Percentiles rank a stretch among this genome's conserved stretches.
phyloP scores from a whole-genome alignment of 2,797 vertebrate genomes.

The Synanceia verrucosa region DNA sequence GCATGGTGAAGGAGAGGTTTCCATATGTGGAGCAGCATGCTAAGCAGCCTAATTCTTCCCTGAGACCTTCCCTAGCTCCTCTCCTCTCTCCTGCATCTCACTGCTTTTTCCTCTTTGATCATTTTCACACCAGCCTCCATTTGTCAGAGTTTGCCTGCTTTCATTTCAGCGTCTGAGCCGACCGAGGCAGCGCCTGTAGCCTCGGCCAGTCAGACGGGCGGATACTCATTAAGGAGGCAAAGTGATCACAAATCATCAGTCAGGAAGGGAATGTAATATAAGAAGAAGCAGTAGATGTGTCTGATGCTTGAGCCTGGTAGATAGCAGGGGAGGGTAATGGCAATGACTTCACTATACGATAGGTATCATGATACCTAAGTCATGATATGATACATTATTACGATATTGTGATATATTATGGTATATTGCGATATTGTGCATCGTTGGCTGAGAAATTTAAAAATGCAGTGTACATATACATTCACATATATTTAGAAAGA shows the following conservation, averaged over 20 bases:
- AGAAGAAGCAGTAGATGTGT: not conserved
- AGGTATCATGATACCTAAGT: no score
- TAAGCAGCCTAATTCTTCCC: slow-evolving; percentile 30
- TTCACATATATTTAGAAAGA: no score
- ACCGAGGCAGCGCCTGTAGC: slow-evolving; percentile 3
- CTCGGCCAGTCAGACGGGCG: slow-evolving; percentile 15
- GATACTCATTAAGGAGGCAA: not conserved
- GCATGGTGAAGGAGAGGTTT: not conserved
- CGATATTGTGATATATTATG: no score
- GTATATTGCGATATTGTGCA: no score
- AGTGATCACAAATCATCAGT: slow-evolving; percentile 19
- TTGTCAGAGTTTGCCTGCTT: slow-evolving; percentile 48
- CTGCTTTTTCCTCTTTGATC: slow-evolving; percentile 46
- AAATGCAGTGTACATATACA: no score
- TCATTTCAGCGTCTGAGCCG: slow-evolving; percentile 25
- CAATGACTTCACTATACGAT: no score
- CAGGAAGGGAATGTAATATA: not conserved
- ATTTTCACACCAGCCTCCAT: slow-evolving; percentile 48
- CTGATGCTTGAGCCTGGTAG: not conserved
- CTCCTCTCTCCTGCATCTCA: not conserved
- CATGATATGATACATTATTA: no score
- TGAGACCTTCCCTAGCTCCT: slow-evolving; percentile 1
- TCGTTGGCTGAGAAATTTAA: no score
- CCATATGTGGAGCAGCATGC: slow-evolving; percentile 31
- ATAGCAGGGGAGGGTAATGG: no score